Evolutionary conservation across 2,888 invertebrate species (phyloP).

Genomic region (Clanis bilineata): DNA sequence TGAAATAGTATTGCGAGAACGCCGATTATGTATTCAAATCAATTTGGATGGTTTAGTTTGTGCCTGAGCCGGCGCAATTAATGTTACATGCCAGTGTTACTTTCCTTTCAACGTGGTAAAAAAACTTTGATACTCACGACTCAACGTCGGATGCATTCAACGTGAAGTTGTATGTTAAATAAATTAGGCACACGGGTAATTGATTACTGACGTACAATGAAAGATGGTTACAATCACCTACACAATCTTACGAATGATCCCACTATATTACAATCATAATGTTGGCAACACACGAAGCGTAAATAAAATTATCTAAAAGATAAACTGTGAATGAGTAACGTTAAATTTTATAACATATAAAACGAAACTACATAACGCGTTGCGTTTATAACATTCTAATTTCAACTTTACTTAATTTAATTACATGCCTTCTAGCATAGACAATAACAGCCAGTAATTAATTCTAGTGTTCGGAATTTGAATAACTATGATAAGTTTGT

Average conservation of each 20-base stretch:
- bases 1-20: slow-evolving; percentile 61
- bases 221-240: slow-evolving; percentile 20
- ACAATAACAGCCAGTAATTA: not conserved
- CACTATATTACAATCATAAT: slow-evolving; percentile 18
- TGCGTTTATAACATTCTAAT: not conserved
- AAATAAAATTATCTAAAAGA: slow-evolving; percentile 9
- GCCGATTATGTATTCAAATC: slow-evolving; percentile 67
- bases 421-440: not conserved
- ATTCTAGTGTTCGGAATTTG: not conserved
- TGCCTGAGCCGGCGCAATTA: slow-evolving; percentile 62
- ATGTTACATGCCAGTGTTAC: slow-evolving; percentile 62
- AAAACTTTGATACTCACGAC: slow-evolving; percentile 68
- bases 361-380: not conserved
- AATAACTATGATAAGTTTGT: not conserved
- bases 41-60: slow-evolving; percentile 65
- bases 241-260: slow-evolving; percentile 14
- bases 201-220: slow-evolving; percentile 51
- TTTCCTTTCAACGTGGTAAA: slow-evolving; percentile 54
- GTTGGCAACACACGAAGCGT: slow-evolving; percentile 20
- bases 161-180: slow-evolving; percentile 60
- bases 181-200: slow-evolving; percentile 60
- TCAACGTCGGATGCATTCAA: slow-evolving; percentile 65
- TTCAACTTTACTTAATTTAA: not conserved
- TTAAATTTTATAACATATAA: not conserved
- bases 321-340: not conserved